These are phyloP conservation scores for Columba guinea DNA, from an alignment of 2,797 vertebrate species.

Conservation along the genomic window DNA sequence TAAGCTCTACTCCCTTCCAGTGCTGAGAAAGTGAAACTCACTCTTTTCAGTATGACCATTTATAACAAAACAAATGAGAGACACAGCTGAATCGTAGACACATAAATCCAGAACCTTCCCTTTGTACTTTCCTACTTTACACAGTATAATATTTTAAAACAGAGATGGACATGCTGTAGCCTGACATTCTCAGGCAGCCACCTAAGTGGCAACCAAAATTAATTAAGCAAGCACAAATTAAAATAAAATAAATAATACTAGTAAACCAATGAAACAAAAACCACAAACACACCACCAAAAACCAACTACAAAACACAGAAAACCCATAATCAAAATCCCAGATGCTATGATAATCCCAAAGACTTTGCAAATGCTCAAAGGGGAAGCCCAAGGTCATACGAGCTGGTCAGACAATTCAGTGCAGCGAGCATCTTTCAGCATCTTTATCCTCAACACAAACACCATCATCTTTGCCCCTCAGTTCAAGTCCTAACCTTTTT, in stretches of 20 bases:
- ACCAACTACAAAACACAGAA: too few relatives aligned
- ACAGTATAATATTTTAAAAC: background rate
- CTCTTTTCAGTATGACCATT: background rate
- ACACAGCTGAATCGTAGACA: background rate
- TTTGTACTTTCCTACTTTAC: background rate
- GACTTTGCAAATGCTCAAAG: background rate
- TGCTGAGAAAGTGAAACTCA: background rate
- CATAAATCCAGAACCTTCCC: background rate
- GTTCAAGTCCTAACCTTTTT: background rate
- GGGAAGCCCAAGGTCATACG: background rate
- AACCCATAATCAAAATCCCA: too few relatives aligned
- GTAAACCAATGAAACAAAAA: too few relatives aligned
- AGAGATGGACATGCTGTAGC: background rate
- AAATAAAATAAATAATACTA: background rate
- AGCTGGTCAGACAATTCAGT: background rate
- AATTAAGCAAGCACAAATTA: background rate
- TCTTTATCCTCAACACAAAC: background rate
- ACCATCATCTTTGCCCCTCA: background rate
- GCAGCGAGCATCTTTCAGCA: background rate
- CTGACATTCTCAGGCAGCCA: background rate
- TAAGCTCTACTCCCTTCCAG: background rate
- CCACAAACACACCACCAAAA: too few relatives aligned
- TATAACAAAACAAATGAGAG: background rate
- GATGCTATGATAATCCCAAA: background rate
- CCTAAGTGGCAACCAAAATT: background rate